Evolutionary conservation across 2,113 vertebrate genomes (phyloP), one percentile per base, ranked within the genome.

Genomic region (Cyprinodon variegatus): DNA sequence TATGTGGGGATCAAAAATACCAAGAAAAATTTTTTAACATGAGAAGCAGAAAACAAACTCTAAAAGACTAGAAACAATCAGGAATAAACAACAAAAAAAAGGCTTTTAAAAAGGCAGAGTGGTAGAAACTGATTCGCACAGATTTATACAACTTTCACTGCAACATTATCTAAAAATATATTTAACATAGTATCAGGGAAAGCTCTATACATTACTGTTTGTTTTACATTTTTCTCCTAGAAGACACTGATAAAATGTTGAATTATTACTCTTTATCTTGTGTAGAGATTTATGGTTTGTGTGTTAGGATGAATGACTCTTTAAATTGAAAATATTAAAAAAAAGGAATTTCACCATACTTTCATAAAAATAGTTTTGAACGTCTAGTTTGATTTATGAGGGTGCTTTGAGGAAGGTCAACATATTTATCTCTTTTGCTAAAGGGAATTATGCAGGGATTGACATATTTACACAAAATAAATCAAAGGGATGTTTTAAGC

Each of bases 91-190:
- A 53, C 29, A 39, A 57, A 68, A 53, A 38, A 22, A 11, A 17
- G 40, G 10, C 0, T 61, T 20, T 74, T 13, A 67, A 59, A 76
- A 63, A 53, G 73, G 74, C 74, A 15, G 4, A 65, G 74, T n/a
- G 79, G 43, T 59, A 65, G 9, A 17, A 46, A 76, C 72, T 70
- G 1, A 82, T 68, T 63, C 64, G 62, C 66, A 71, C 62, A 68
- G 20, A 76, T 80, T 39, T 79, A 11, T 45, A 70, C 79, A 81
- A 85, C 65, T 74, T 64, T 50, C 13, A 39, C 10, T 40, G 3
- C 61, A 50, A 75, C 70, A 64, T 77, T 66, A 86, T 81, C 73
- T 14, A 77, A 29, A 76, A 82, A 73, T 71, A 65, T 59, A 48
- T 72, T 79, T 65, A 80, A 61, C 22, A n/a, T 37, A 15, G 37